Evolutionary conservation across 2,888 invertebrate genomes (phyloP).

Genomic region (Eristalis intricaria): DNA sequence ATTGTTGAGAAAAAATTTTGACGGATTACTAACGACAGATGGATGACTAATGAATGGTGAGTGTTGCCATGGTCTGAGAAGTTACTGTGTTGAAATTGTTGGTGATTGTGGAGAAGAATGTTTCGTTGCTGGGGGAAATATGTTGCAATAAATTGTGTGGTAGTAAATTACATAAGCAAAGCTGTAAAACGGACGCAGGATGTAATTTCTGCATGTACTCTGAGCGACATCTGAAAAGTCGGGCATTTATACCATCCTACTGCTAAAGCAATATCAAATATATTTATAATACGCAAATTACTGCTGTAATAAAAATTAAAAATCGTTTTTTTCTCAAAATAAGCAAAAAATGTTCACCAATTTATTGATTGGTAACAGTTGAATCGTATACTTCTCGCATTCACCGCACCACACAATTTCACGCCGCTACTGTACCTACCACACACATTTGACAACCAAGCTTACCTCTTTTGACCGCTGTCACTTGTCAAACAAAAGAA

Average conservation of each 20-base stretch:
- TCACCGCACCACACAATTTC: background rate
- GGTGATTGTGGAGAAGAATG: background rate
- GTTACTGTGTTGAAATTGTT: background rate
- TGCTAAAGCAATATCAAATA: too few relatives aligned
- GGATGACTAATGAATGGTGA: slow-evolving; percentile 36
- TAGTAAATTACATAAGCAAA: too few relatives aligned
- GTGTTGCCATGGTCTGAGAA: slow-evolving; percentile 7
- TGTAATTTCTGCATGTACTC: too few relatives aligned
- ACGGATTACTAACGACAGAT: slow-evolving; percentile 48
- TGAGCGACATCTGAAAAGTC: too few relatives aligned
- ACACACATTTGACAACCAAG: slow-evolving; percentile 18
- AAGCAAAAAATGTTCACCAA: background rate
- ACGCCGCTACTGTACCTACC: background rate
- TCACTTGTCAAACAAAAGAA: slow-evolving; percentile 49
- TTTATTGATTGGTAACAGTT: background rate
- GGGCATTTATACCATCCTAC: too few relatives aligned
- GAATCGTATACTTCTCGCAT: background rate
- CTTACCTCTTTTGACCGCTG: slow-evolving; percentile 17
- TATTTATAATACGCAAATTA: too few relatives aligned
- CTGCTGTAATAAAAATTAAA: too few relatives aligned
- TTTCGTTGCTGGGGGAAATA: too few relatives aligned
- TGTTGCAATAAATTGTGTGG: too few relatives aligned
- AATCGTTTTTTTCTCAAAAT: too few relatives aligned
- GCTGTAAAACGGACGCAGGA: too few relatives aligned
- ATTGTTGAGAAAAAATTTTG: slow-evolving; percentile 45